Evolutionary conservation across 2,888 invertebrate genomes (phyloP), one percentile per base, ranked within the genome.

Genomic region (Drosophila koepferae): DNA sequence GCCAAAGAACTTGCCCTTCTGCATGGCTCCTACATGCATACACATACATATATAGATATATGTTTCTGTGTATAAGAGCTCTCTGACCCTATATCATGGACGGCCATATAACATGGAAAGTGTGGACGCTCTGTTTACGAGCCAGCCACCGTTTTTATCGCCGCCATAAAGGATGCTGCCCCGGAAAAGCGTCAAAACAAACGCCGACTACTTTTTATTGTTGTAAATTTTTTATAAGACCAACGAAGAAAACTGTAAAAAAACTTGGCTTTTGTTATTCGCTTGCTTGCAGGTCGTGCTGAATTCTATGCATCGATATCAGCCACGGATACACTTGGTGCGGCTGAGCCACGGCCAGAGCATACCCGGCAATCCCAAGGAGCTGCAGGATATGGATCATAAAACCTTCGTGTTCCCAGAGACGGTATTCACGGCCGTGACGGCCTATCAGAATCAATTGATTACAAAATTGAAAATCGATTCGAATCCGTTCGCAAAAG

Each of bases 251-350:
- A 65, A 53, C 16, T 40, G 7, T 40, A 20, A 16, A 40, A 36
- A 40, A 18, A 20, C 49, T 1, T 12, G 12, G 10, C 59, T 55
- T 38, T 51, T 44, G 14, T 54, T 55, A n/a, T 31, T 10, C 20
- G 38, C 9, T 54, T 84, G 12, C 96, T 55, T 85, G 14, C 96
- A 99, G 99, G 96, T 99, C 93, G 99, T 99, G 86, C 94, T 99
- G 78, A 99, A 99, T 93, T 99, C 99, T 49, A 99, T 99, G 99
- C 99, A 99, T 95, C 97, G 98, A 91, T 99, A 99, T 93, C 99
- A 99, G 93, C 99, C 99, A 2, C 95, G 99, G 82, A 98, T 99
- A 92, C 99, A 99, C 94, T 94, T 99, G 91, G 98, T 99, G 71
- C 96, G 97, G 89, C 95, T 97, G 93, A 95, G 96, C 80, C 97